phyloP scores from a whole-genome alignment of 2,888 invertebrate genomes.

The Clitarchus hookeri region DNA sequence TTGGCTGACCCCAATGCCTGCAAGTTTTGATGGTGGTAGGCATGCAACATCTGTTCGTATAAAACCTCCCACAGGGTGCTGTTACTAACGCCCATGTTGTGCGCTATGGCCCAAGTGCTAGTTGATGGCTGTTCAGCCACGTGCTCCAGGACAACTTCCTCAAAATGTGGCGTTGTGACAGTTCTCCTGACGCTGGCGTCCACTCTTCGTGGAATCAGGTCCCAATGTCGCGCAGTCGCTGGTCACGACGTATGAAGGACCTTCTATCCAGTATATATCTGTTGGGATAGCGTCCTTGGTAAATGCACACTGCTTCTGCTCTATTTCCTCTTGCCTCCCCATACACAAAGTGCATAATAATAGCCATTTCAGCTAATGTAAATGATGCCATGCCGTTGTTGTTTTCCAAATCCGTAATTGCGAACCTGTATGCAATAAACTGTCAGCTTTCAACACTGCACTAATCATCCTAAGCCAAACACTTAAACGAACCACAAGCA shows the following conservation, averaged over 20 bases:
- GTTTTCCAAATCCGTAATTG: not conserved
- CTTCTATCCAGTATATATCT: not conserved
- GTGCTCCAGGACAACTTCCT: too few relatives aligned
- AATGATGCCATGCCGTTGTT: not conserved
- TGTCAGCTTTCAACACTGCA: too few relatives aligned
- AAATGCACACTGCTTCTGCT: not conserved
- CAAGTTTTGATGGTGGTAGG: not conserved
- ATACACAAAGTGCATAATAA: not conserved
- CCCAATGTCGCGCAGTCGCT: not conserved
- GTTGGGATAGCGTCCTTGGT: not conserved
- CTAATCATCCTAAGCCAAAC: too few relatives aligned
- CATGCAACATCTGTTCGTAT: slow-evolving; percentile 11
- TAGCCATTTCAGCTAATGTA: not conserved
- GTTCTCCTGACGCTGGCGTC: too few relatives aligned
- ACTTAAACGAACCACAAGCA: not conserved
- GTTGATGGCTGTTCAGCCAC: not conserved
- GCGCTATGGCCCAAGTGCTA: not conserved
- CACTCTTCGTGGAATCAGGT: too few relatives aligned
- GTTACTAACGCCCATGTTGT: not conserved
- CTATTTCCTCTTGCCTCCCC: not conserved
- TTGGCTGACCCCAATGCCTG: slow-evolving; percentile 10
- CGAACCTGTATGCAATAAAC: not conserved
- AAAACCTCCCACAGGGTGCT: not conserved
- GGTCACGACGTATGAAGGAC: not conserved
- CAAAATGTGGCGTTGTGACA: too few relatives aligned